Evolutionary conservation across 1,140 invertebrate genomes (phyloP).

Genomic region (Pachypeltis micranthus): DNA sequence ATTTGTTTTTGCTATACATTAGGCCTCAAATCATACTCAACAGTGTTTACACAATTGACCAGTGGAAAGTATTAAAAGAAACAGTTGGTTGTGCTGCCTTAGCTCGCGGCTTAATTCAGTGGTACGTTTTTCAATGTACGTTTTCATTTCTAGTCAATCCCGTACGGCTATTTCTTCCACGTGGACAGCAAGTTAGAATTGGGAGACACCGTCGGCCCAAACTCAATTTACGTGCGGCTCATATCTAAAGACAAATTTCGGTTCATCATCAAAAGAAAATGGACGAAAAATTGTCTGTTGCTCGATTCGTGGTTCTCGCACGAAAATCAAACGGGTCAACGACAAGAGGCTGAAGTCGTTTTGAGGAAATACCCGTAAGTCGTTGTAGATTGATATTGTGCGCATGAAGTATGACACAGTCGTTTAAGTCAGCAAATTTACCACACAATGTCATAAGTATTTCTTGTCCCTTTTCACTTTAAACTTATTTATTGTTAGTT

Average conservation of each 20-base stretch:
- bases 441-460: too few species aligned
- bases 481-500: not conserved
- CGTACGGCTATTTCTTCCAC: not conserved
- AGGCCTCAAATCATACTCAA: too few species aligned
- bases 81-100: too few species aligned
- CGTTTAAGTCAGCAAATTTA: too few species aligned
- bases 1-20: too few species aligned
- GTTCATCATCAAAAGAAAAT: not conserved
- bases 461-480: not conserved
- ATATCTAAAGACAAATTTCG: not conserved
- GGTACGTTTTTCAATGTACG: too few species aligned
- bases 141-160: too few species aligned
- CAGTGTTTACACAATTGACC: too few species aligned
- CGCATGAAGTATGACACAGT: too few species aligned
- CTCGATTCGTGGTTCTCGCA: not conserved
- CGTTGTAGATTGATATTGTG: not conserved
- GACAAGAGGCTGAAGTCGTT: not conserved
- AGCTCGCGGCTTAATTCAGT: too few species aligned
- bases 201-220: not conserved
- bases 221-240: not conserved
- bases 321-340: not conserved
- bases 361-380: not conserved
- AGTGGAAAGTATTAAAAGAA: too few species aligned
- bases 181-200: not conserved
- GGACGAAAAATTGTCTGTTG: not conserved